These are phyloP conservation scores for Microctenopoma stevenorrisi DNA, from an alignment of 2,797 vertebrate species.

Conservation along the genomic window DNA sequence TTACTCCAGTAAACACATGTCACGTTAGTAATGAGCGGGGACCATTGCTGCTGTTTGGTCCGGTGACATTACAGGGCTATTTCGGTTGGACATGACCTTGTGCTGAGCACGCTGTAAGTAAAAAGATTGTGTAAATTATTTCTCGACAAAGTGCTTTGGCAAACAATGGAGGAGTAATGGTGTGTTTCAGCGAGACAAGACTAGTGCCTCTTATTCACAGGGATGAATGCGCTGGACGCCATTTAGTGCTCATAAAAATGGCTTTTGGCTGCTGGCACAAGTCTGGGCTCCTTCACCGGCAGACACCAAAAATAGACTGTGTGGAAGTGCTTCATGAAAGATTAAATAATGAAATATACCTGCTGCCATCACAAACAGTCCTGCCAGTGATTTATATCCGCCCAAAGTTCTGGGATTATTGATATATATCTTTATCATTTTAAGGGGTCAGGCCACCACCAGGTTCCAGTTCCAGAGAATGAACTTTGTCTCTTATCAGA, in stretches of 20 bases:
- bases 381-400: neutral
- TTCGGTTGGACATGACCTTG: conserved; percentile 59
- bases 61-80: conserved; percentile 32
- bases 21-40: conserved; percentile 9
- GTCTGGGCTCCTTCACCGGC: conserved; percentile 21
- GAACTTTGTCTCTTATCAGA: conserved; percentile 17
- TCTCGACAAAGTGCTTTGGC: conserved; percentile 60
- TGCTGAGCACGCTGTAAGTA: conserved; percentile 56
- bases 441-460: no score
- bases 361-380: neutral
- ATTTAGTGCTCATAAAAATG: conserved; percentile 73
- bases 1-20: conserved; percentile 18
- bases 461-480: conserved; percentile 10
- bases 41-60: conserved; percentile 4
- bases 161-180: conserved; percentile 75
- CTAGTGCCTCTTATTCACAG: conserved; percentile 55
- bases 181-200: conserved; percentile 72
- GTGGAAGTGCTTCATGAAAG: neutral
- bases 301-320: conserved; percentile 16
- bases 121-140: conserved; percentile 65
- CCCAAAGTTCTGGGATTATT: neutral
- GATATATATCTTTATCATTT: neutral
- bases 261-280: conserved; percentile 51
- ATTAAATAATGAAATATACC: conserved; percentile 3
- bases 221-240: conserved; percentile 59